Evolutionary conservation across 2,888 invertebrate genomes (phyloP), one percentile per base, ranked within the genome.

Genomic region (Isoperla grammatica): DNA sequence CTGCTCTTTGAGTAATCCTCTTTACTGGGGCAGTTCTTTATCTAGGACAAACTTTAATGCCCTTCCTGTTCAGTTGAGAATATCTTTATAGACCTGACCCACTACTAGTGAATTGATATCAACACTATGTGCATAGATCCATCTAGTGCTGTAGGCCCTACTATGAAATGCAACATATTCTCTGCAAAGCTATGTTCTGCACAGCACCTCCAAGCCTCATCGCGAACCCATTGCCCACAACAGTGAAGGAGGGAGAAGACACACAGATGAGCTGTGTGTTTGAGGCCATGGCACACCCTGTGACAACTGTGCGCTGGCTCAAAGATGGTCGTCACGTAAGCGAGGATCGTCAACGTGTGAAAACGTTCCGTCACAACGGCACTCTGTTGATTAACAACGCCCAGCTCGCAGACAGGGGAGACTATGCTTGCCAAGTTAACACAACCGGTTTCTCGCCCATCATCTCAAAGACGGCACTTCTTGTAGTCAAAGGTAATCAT

Each of bases 201-300:
- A 55, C 74, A 86, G 86, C 79, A 42, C 79, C 81, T 57, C 84
- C 87, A 2, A 73, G 72, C 57, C 78, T 87, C 65, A 74, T 74
- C 19, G 71, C 75, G 48, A 78, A 82, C 39, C 87, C 87, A 5
- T 71, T 77, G 59, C 78, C 80, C 35, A 65, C 78, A 15, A 77
- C 78, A 22, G 81, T 82, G 11, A 81, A 86, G 68, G 90, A 91
- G 73, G 86, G 84, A 50, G 81, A 84, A 54, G 71, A 78, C 1
- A 82, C 81, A 0, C 76, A 78, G 4, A 75, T 91, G 62, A 78
- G 75, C n/a, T 91, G 91, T 69, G 74, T 76, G n/a, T 83, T 81
- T 64, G 70, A 74, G 0, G 78, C 77, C 1, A 63, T 63, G 63
- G 79, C 79, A 9, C 69, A 76, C 45, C 82, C 83, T 1, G 78